Conservation (phyloP, 2,888 invertebrate species). For the Petrolisthes cinctipes region DNA sequence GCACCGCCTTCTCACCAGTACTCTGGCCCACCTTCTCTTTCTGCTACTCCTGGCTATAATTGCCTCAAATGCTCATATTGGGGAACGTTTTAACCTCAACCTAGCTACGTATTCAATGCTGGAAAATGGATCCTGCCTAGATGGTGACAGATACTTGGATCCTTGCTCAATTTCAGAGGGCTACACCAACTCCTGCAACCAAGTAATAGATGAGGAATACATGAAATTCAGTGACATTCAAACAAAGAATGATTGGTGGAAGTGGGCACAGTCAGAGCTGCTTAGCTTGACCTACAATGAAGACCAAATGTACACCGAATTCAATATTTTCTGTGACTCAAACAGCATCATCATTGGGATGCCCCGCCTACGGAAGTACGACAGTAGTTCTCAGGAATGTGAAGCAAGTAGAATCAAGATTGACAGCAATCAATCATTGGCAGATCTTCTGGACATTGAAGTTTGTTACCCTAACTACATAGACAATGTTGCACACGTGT, state of each 20-base stretch:
- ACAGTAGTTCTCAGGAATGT: conserved; percentile 49
- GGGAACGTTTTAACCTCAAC: conserved; percentile 36
- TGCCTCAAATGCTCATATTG: conserved; percentile 33
- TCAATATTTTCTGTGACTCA: conserved; percentile 53
- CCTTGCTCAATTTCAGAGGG: conserved; percentile 8
- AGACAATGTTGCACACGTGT: conserved; percentile 51
- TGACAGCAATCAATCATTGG: conserved; percentile 42
- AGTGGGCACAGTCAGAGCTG: conserved; percentile 51
- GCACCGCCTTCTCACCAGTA: conserved; percentile 22
- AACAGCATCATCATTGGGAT: conserved; percentile 56
- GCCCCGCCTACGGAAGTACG: conserved; percentile 55
- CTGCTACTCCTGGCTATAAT: conserved; percentile 46
- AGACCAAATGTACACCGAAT: conserved; percentile 16
- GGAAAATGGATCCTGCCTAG: conserved; percentile 51
- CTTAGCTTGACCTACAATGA: conserved; percentile 44
- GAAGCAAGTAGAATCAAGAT: conserved; percentile 39
- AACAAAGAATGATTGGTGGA: conserved; percentile 59
- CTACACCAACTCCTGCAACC: conserved; percentile 6
- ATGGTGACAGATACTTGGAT: conserved; percentile 20
- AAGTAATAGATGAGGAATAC: conserved; percentile 26
- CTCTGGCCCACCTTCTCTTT: conserved; percentile 39
- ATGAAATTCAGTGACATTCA: conserved; percentile 41
- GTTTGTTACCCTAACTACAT: conserved; percentile 49
- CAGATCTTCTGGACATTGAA: conserved; percentile 38
- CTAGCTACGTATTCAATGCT: conserved; percentile 16